These are phyloP conservation scores for Gnathonemus longibarbis DNA, from an alignment of 2,113 vertebrate species.

Conservation along the genomic window DNA sequence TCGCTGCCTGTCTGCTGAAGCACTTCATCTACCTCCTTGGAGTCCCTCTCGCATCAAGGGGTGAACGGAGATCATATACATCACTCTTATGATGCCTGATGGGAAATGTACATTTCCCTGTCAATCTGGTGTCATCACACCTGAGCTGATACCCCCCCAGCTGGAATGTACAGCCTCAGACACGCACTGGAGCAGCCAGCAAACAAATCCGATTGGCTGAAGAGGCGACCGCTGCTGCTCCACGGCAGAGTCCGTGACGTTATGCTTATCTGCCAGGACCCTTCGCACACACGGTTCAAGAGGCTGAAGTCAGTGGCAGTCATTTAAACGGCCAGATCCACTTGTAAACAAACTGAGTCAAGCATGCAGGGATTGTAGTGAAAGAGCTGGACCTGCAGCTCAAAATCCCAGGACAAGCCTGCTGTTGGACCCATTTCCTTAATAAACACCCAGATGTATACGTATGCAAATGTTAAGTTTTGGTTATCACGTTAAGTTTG, in stretches of 20 bases:
- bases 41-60: constrained; percentile 27
- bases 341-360: neutral
- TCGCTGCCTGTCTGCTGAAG: constrained; percentile 15
- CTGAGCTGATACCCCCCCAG: constrained; percentile 19
- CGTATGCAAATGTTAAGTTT: neutral
- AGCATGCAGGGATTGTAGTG: neutral
- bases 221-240: neutral
- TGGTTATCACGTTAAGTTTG: neutral
- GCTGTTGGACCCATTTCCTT: neutral
- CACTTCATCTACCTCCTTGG: constrained; percentile 20
- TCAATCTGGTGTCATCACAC: constrained; percentile 30
- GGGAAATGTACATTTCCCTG: constrained; percentile 21
- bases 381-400: neutral
- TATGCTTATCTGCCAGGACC: too few species aligned
- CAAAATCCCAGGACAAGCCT: neutral
- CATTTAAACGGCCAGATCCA: neutral
- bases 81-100: constrained; percentile 21
- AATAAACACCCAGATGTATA: neutral
- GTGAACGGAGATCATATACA: constrained; percentile 21
- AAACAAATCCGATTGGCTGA: neutral
- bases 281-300: neutral
- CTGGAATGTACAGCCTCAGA: neutral
- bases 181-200: neutral
- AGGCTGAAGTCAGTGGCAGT: neutral
- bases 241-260: neutral